Conservation (phyloP, 2,797 vertebrate genomes). For the Oreochromis mossambicus region DNA sequence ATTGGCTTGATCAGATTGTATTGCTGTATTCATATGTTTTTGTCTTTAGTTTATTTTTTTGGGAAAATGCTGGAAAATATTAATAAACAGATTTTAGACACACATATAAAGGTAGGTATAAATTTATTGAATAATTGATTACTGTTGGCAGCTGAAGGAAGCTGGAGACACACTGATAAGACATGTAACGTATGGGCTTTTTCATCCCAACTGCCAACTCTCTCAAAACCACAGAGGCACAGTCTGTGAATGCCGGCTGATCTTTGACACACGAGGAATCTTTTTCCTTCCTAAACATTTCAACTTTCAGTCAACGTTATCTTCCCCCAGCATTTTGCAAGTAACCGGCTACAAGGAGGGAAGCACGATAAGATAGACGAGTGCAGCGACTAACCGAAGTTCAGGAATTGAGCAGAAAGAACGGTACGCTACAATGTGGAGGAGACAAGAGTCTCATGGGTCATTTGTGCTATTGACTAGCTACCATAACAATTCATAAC, state of each 20-base stretch:
- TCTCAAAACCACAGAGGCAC: background rate
- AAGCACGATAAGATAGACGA: background rate
- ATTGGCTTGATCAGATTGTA: background rate
- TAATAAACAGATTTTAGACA: background rate
- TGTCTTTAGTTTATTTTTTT: background rate
- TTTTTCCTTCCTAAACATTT: constrained; percentile 8
- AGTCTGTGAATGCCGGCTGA: background rate
- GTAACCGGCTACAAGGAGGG: background rate
- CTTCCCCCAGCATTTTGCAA: constrained; percentile 1
- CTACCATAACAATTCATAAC: constrained; percentile 23
- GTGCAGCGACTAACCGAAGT: background rate
- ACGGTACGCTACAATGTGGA: background rate
- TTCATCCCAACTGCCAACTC: constrained; percentile 22
- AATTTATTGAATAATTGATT: background rate
- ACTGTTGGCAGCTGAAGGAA: constrained; percentile 25
- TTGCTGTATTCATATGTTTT: background rate
- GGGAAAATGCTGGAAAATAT: background rate
- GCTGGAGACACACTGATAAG: constrained; percentile 45
- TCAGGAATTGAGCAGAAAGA: background rate
- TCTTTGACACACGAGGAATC: background rate
- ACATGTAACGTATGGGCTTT: background rate
- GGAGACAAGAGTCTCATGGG: background rate
- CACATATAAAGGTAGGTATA: background rate
- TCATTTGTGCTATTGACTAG: background rate
- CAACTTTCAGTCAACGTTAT: background rate